A percentile compares a stretch with the other conserved stretches of the same genome.
These are phyloP conservation scores for Heterohyrax brucei DNA, from an alignment of 2,797 vertebrate species.

Conservation along the genomic window DNA sequence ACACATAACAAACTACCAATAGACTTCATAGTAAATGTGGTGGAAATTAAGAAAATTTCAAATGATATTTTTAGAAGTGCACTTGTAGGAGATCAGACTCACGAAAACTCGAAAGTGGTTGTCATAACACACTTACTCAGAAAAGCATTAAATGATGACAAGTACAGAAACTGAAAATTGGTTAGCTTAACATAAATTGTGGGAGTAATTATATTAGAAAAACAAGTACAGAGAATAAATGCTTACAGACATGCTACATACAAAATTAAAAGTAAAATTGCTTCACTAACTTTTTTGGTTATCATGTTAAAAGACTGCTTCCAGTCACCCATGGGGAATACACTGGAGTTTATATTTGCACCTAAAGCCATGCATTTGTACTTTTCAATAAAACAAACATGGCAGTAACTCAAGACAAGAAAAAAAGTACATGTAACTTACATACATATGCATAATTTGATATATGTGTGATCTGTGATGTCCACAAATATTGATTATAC, in stretches of 20 bases:
- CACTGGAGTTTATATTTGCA: neutral
- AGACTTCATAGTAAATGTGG: neutral
- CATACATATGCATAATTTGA: too few species aligned
- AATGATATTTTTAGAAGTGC: conserved; percentile 75
- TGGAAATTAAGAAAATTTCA: conserved; percentile 48
- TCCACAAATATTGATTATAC: too few species aligned
- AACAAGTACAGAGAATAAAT: conserved; percentile 33
- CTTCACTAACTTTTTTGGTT: conserved; percentile 9
- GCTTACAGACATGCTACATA: conserved; percentile 41
- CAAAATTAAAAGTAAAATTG: conserved; percentile 64
- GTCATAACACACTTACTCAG: conserved; percentile 77
- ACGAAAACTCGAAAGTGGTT: conserved; percentile 69
- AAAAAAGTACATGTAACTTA: neutral
- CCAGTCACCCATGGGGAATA: neutral
- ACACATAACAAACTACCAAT: neutral
- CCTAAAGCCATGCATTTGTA: neutral
- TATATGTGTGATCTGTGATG: too few species aligned
- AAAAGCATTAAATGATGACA: conserved; percentile 75
- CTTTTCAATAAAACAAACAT: neutral
- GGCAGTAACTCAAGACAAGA: conserved; percentile 5
- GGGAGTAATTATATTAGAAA: conserved; percentile 66
- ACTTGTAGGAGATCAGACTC: conserved; percentile 69
- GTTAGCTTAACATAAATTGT: conserved; percentile 78
- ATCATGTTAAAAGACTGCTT: neutral
- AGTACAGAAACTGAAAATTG: conserved; percentile 75